phyloP scores from a whole-genome alignment of 92 coral and sea anemone species.

The Virgularia gustaviana region DNA sequence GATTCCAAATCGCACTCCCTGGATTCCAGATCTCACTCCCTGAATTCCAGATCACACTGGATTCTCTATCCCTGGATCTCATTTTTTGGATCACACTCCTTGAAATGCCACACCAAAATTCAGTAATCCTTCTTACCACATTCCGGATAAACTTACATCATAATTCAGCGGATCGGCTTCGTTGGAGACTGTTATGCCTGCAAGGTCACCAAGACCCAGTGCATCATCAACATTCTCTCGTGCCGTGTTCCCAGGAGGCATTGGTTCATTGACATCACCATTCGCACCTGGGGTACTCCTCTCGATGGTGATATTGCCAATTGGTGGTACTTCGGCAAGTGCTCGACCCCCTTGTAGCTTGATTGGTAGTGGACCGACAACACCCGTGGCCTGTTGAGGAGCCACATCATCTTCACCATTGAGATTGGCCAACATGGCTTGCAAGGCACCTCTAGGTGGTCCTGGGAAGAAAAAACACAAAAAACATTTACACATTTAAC shows the following conservation, averaged over 20 bases:
- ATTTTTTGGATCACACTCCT: not conserved
- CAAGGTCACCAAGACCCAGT: conserved; percentile 91
- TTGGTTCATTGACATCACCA: conserved; percentile 42
- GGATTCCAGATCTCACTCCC: too few relatives aligned
- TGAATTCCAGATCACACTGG: too few relatives aligned
- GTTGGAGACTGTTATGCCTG: conserved; percentile 87
- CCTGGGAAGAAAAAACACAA: conserved; percentile 49
- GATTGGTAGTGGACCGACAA: conserved; percentile 86
- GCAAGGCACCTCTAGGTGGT: conserved; percentile 83
- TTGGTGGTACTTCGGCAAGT: conserved; percentile 83
- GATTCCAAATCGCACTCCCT: too few relatives aligned
- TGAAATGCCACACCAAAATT: too few relatives aligned
- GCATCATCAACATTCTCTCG: conserved; percentile 76
- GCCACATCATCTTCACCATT: conserved; percentile 82
- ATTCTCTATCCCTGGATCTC: conserved; percentile 69
- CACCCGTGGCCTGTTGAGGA: conserved; percentile 56
- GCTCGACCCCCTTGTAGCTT: conserved; percentile 86
- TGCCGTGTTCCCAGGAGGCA: conserved; percentile 52
- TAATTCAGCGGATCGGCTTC: conserved; percentile 93
- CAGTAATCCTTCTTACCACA: not conserved
- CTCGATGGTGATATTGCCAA: conserved; percentile 76
- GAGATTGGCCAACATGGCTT: conserved; percentile 91
- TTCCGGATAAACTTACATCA: conserved; percentile 59
- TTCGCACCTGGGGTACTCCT: conserved; percentile 44
- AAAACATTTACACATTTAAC: too few relatives aligned